Conservation (phyloP, 1,140 invertebrate genomes). For the Conopomorpha cramerella region DNA sequence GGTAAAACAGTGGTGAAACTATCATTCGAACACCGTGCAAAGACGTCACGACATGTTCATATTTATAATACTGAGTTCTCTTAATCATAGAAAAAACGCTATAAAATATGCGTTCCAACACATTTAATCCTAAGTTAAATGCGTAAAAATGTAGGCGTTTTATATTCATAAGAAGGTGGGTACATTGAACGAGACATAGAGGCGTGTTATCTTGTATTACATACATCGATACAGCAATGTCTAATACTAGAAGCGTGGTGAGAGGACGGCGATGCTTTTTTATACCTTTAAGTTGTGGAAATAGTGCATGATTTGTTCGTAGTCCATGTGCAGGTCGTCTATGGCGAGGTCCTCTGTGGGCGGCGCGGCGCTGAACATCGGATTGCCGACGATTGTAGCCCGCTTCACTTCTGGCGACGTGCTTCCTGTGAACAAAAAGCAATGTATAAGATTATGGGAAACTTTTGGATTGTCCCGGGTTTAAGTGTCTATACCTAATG, state of each 20-base stretch:
- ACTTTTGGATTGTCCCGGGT: no score
- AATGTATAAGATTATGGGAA: conserved; percentile 1
- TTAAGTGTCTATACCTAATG: no score
- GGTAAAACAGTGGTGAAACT: conserved; percentile 5
- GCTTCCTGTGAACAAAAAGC: conserved; percentile 22
- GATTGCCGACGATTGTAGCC: conserved; percentile 85
- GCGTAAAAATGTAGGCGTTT: conserved; percentile 54
- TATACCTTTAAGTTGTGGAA: conserved; percentile 95
- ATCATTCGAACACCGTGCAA: conserved; percentile 13
- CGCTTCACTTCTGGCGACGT: conserved; percentile 72
- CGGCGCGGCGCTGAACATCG: conserved; percentile 68
- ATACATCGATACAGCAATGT: conserved; percentile 43
- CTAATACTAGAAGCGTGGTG: conserved; percentile 50
- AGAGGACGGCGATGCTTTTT: conserved; percentile 40
- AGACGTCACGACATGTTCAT: conserved; percentile 10
- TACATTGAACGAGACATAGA: conserved; percentile 39
- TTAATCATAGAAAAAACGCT: no score
- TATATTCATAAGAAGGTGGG: conserved; percentile 45
- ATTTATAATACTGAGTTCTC: no score
- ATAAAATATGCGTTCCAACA: no score
- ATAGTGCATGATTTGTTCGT: conserved; percentile 96
- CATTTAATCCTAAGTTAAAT: no score
- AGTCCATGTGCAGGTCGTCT: conserved; percentile 90
- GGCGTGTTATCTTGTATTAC: conserved; percentile 18
- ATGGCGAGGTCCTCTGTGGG: conserved; percentile 64